Evolutionary conservation across 2,888 invertebrate species (phyloP), one percentile per base, ranked within the genome.

Genomic region (Criorhina ranunculi): DNA sequence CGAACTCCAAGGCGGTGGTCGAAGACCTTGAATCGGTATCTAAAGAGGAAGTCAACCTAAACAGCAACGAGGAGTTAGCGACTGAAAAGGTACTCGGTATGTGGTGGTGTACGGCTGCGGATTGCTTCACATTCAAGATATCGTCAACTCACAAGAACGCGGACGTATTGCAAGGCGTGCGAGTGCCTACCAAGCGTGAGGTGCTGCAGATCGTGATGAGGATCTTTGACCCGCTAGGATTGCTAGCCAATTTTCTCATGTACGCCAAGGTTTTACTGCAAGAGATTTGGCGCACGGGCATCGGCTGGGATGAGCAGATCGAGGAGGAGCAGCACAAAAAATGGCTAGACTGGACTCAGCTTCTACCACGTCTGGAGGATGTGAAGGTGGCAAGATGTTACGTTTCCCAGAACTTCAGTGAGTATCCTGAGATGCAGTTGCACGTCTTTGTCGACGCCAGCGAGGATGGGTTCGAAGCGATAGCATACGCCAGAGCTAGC

Each of bases 261-360:
- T 55, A 62, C 12, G 29, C 77, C 3, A 87, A 87, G 72, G 76
- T 87, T 4, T 12, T 86, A 0, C 42, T 87, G 0, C 78, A 87
- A 33, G 60, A 87, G 9, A 60, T 86, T 0, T 87, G 86, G 87
- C 59, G 86, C 4, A 73, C 33, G 0, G 62, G 40, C n/a, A 81
- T 60, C n/a, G 53, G 11, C 1, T 87, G 85, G 78, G 82, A 86
- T 15, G 85, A 85, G 0, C 1, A 40, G 8, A 79, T 86, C 1
- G 35, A 55, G 0, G 81, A 67, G 0, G 72, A 62, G 2, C 60
- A 70, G 12, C 17, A 40, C 9, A 37, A 46, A 7, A 40, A 62
- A 7, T 81, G 87, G 83, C 37, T 49, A 0, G 19, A 19, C 11
- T 87, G 78, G 86, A 6, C 78, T 5, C 11, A 57, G 3, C 6